These are phyloP conservation scores for Xanthorhoe designata DNA, from an alignment of 2,888 invertebrate species.

Conservation along the genomic window DNA sequence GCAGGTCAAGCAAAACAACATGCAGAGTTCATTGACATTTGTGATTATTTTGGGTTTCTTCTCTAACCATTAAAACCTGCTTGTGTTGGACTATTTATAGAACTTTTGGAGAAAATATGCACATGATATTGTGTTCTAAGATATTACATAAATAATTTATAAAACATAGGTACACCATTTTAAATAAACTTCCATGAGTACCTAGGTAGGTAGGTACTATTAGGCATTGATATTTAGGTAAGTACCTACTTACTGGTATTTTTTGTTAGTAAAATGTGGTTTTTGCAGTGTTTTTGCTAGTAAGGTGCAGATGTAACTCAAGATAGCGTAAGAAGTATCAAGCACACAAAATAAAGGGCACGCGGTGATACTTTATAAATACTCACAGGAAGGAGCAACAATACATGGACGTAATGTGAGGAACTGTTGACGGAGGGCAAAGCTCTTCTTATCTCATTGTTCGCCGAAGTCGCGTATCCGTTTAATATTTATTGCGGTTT, in stretches of 20 bases:
- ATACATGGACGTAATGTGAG: slow-evolving; percentile 81
- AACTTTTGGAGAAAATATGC: slow-evolving; percentile 1
- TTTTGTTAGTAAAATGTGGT: not conserved
- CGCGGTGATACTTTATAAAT: slow-evolving; percentile 19
- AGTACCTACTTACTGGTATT: too few species aligned
- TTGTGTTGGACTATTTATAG: slow-evolving; percentile 1
- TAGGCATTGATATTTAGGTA: too few species aligned
- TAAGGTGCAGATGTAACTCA: not conserved
- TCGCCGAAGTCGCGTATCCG: slow-evolving; percentile 34
- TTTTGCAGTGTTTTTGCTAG: not conserved
- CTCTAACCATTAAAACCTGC: slow-evolving; percentile 11
- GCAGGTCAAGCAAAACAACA: slow-evolving; percentile 33
- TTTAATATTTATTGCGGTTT: slow-evolving; percentile 45
- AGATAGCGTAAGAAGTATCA: not conserved
- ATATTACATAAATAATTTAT: not conserved
- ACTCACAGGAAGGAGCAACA: slow-evolving; percentile 86
- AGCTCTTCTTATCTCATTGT: slow-evolving; percentile 60
- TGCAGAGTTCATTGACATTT: slow-evolving; percentile 35
- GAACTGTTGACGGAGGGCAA: slow-evolving; percentile 52
- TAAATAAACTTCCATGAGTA: too few species aligned
- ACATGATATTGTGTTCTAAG: not conserved
- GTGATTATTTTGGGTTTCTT: slow-evolving; percentile 23
- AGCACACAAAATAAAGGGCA: not conserved
- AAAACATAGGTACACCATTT: not conserved
- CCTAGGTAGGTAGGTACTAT: too few species aligned